phyloP scores from a whole-genome alignment of 2,797 vertebrate species.

The Pitangus sulphuratus region DNA sequence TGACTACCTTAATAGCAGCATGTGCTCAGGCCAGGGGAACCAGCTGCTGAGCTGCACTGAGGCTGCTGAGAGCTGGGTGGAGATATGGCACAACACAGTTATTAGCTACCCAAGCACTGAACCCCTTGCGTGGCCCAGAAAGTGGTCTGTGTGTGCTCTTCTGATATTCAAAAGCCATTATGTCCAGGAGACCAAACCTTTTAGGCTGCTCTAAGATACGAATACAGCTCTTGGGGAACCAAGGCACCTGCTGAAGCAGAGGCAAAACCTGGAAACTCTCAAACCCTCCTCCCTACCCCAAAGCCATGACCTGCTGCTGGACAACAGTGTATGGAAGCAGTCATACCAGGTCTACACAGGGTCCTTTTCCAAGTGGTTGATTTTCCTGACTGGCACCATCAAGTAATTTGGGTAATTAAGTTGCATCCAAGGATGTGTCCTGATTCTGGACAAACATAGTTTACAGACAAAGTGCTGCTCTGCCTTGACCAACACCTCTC shows the following conservation, averaged over 20 bases:
- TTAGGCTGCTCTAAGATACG: neutral
- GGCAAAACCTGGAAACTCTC: neutral
- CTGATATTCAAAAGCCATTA: neutral
- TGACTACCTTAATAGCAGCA: neutral
- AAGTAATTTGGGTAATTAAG: neutral
- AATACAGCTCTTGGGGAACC: neutral
- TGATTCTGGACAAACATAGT: neutral
- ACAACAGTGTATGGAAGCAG: neutral
- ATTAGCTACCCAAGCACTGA: neutral
- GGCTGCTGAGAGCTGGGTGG: neutral
- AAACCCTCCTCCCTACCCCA: neutral
- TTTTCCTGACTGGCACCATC: neutral
- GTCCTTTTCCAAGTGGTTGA: neutral
- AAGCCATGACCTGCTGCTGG: neutral
- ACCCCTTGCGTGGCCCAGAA: neutral
- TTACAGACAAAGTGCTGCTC: neutral
- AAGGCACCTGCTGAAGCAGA: neutral
- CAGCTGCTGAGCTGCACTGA: neutral
- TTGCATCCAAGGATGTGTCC: neutral
- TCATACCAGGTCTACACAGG: neutral
- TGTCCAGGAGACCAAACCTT: neutral
- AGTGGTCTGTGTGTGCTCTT: neutral
- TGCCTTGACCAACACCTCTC: neutral
- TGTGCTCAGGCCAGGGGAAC: neutral
- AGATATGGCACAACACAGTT: neutral